A percentile compares a stretch with the other conserved stretches of the same genome.
These are phyloP conservation scores for Cephus nigrinus DNA, from an alignment of 2,888 invertebrate species.

Conservation along the genomic window DNA sequence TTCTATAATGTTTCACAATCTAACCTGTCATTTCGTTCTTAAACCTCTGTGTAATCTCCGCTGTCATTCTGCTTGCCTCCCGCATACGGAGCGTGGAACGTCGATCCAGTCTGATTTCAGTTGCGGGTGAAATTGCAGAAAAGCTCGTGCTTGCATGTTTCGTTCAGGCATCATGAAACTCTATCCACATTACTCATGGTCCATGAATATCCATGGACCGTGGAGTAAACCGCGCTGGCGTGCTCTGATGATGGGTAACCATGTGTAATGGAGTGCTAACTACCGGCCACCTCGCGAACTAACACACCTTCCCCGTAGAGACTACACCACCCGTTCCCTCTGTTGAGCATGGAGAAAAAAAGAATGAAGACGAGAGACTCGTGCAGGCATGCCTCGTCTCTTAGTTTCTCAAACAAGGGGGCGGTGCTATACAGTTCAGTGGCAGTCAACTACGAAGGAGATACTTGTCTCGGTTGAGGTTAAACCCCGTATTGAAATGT, in stretches of 20 bases:
- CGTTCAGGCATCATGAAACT: constrained; percentile 25
- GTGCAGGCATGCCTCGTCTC: constrained; percentile 43
- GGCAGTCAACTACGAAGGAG: constrained; percentile 51
- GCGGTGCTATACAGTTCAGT: constrained; percentile 55
- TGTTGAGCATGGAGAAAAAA: constrained; percentile 11
- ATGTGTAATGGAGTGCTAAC: constrained; percentile 63
- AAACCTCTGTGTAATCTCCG: neutral
- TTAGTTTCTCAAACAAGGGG: constrained; percentile 60
- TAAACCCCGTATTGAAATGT: neutral
- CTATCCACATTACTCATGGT: constrained; percentile 36
- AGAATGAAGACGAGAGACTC: constrained; percentile 27
- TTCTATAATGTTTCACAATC: neutral
- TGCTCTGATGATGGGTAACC: constrained; percentile 62
- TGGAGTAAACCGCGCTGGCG: constrained; percentile 49
- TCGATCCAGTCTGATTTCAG: constrained; percentile 26
- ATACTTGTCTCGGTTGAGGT: neutral
- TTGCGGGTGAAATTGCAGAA: constrained; percentile 29
- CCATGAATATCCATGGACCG: constrained; percentile 52
- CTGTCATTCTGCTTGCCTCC: neutral
- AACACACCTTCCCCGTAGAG: constrained; percentile 28
- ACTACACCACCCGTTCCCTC: constrained; percentile 5
- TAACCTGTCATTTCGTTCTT: neutral
- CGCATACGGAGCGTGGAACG: neutral
- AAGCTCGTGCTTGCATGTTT: constrained; percentile 8
- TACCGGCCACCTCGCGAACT: constrained; percentile 57